These are phyloP conservation scores for Drosophila nigrodunni DNA, from an alignment of 1,140 invertebrate genomes.

Conservation along the genomic window DNA sequence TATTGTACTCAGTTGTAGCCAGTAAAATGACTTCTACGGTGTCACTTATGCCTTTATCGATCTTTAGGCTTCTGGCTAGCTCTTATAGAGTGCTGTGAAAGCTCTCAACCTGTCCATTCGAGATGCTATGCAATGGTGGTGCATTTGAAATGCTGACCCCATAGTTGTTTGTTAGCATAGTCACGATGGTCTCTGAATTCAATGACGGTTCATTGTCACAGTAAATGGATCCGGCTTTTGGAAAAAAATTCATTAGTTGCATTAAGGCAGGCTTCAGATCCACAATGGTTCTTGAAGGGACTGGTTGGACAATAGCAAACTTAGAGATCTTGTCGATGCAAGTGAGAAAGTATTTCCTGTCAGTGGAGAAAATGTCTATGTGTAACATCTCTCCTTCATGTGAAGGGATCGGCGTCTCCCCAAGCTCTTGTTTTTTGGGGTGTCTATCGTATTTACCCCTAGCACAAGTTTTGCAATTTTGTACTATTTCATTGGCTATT, in stretches of 20 bases:
- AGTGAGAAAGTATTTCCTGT: constrained; percentile 31
- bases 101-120: too few relatives aligned
- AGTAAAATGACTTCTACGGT: constrained; percentile 1
- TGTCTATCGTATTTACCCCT: constrained; percentile 1
- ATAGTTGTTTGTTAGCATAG: neutral
- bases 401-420: constrained; percentile 20
- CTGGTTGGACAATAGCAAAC: constrained; percentile 22
- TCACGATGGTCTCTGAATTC: neutral
- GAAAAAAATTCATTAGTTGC: constrained; percentile 9
- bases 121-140: neutral
- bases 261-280: constrained; percentile 22
- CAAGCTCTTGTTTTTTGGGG: constrained; percentile 26
- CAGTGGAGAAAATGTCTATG: constrained; percentile 17
- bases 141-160: neutral
- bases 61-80: too few relatives aligned
- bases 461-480: constrained; percentile 42
- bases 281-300: constrained; percentile 20
- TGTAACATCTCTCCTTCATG: constrained; percentile 22
- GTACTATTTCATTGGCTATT: constrained; percentile 29
- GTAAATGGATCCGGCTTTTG: too few relatives aligned
- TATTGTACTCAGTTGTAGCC: neutral
- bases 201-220: too few relatives aligned
- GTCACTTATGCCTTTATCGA: too few relatives aligned
- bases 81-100: too few relatives aligned
- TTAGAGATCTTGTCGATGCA: constrained; percentile 31